A percentile compares a stretch with the other conserved stretches of the same genome.
phyloP scores from a whole-genome alignment of 2,797 vertebrate species.

The Syndactyla subalaris region DNA sequence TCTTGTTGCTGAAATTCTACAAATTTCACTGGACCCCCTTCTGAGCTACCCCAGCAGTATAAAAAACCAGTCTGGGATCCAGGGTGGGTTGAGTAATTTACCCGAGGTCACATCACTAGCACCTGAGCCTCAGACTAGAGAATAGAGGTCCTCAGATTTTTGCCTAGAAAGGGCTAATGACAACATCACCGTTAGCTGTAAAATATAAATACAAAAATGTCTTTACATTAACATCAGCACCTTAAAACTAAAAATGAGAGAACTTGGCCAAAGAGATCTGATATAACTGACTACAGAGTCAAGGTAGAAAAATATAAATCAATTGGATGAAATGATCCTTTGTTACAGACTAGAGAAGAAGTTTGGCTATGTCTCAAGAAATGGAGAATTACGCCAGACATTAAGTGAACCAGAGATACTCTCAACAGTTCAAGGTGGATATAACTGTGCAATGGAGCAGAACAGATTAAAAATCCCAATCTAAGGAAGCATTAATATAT shows the following conservation, averaged over 20 bases:
- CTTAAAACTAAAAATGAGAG: slow-evolving; percentile 32
- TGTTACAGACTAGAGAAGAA: slow-evolving; percentile 4
- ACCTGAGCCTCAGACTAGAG: neutral
- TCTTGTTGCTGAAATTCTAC: neutral
- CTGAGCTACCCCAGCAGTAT: neutral
- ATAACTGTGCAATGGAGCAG: slow-evolving; percentile 30
- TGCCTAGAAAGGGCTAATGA: neutral
- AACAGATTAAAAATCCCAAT: slow-evolving; percentile 55
- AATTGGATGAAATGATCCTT: neutral
- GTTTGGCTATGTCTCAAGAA: slow-evolving; percentile 37
- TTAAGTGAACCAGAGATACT: slow-evolving; percentile 28
- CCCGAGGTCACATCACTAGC: neutral
- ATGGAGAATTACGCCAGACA: neutral
- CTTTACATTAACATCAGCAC: slow-evolving; percentile 14
- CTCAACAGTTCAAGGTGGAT: slow-evolving; percentile 14
- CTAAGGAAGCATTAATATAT: slow-evolving; percentile 31
- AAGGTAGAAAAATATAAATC: slow-evolving; percentile 34
- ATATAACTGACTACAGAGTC: neutral
- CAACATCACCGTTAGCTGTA: neutral
- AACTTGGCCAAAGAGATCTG: slow-evolving; percentile 19
- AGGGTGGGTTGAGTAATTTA: slow-evolving; percentile 17
- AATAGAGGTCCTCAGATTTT: neutral
- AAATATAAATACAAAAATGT: slow-evolving; percentile 38
- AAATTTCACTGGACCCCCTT: neutral
- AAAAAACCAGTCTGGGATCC: neutral